These are phyloP conservation scores for Drosophila simulans DNA, from an alignment of 1,140 invertebrate species.

Conservation along the genomic window DNA sequence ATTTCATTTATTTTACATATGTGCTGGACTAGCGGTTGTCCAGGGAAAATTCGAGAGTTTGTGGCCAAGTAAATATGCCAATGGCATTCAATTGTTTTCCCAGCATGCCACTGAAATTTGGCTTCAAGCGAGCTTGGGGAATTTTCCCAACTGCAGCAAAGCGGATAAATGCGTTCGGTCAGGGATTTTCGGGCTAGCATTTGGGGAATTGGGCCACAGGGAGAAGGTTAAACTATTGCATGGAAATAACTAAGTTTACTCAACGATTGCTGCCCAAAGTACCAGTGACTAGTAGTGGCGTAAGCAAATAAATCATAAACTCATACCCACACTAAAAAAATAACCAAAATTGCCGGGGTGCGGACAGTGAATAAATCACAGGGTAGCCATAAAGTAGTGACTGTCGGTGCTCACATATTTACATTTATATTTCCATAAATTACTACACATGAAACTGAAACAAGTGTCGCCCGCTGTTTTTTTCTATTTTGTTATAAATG, in stretches of 20 bases:
- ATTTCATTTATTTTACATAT: constrained; percentile 14
- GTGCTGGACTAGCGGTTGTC: background rate
- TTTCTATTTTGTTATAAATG: background rate
- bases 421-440: too few species aligned
- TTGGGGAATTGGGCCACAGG: background rate
- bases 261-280: too few species aligned
- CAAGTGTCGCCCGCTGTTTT: too few species aligned
- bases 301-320: too few species aligned
- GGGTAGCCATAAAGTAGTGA: too few species aligned
- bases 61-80: constrained; percentile 6
- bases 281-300: too few species aligned
- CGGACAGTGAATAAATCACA: too few species aligned
- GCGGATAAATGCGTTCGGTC: background rate
- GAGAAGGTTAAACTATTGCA: background rate
- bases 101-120: constrained; percentile 5
- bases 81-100: constrained; percentile 9
- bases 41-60: background rate
- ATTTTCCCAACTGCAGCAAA: background rate
- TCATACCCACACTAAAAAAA: too few species aligned
- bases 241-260: too few species aligned
- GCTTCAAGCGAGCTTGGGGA: constrained; percentile 4
- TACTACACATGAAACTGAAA: too few species aligned
- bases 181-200: background rate
- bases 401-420: too few species aligned
- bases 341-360: too few species aligned